A percentile compares a stretch with the other conserved stretches of the same genome.
These are phyloP conservation scores for Pipistrellus pygmaeus DNA, from an alignment of 2,797 vertebrate species.

Conservation along the genomic window DNA sequence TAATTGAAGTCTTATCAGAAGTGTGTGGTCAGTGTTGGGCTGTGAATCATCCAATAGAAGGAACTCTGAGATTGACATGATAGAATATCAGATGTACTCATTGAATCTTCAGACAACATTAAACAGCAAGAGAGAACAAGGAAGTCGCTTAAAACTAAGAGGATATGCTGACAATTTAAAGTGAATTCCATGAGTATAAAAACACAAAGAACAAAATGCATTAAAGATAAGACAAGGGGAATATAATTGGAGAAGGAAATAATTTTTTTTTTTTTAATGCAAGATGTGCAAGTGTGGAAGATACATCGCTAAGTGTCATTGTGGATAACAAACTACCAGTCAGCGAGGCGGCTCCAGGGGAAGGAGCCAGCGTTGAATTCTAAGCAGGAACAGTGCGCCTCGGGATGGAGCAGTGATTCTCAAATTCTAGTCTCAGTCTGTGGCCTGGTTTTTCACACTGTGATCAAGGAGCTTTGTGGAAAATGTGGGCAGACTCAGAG, in stretches of 20 bases:
- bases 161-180: neutral
- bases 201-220: neutral
- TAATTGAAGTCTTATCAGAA: neutral
- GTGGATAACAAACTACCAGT: neutral
- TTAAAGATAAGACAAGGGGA: neutral
- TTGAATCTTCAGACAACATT: neutral
- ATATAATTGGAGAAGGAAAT: neutral
- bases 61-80: neutral
- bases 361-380: neutral
- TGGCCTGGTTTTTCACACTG: neutral
- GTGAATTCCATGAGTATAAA: neutral
- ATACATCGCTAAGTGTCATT: neutral
- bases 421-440: neutral
- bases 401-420: neutral
- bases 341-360: neutral
- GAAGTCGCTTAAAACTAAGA: neutral
- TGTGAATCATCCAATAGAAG: conserved; percentile 26
- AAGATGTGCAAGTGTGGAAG: neutral
- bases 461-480: neutral
- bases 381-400: neutral
- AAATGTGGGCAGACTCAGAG: neutral
- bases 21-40: neutral
- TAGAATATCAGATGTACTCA: neutral
- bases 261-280: conserved; percentile 20
- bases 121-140: neutral